phyloP scores from a whole-genome alignment of 2,113 vertebrate genomes.

The Sula dactylatra region DNA sequence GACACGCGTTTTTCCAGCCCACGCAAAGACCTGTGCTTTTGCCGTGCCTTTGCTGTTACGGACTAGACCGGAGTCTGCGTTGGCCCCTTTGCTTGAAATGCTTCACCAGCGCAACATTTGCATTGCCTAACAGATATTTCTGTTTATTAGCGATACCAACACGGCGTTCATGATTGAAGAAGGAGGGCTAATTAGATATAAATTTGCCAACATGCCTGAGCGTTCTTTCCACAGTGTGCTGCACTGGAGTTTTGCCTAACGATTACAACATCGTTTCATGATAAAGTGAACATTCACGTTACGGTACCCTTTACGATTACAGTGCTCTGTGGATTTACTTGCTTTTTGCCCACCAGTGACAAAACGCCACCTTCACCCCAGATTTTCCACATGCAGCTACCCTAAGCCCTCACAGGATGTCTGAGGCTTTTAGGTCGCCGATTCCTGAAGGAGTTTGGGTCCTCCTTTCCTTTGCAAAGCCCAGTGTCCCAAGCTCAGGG shows the following conservation, averaged over 20 bases:
- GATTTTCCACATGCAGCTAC: background rate
- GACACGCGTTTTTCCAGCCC: background rate
- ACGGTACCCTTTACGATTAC: background rate
- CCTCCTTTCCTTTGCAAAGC: background rate
- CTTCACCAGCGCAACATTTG: fast-evolving
- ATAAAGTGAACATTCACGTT: background rate
- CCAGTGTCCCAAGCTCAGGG: background rate
- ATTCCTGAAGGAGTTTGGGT: no score
- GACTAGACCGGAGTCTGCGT: background rate
- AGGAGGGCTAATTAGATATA: background rate
- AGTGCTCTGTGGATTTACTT: background rate
- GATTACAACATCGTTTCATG: background rate
- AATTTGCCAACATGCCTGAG: background rate
- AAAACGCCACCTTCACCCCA: background rate
- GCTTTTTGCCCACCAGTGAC: background rate
- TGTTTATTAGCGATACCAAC: background rate
- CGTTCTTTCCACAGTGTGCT: background rate
- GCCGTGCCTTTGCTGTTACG: background rate
- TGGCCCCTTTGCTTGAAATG: background rate
- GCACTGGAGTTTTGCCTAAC: background rate
- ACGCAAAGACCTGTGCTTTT: background rate
- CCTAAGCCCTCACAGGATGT: background rate
- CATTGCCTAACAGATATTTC: background rate
- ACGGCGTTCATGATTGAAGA: background rate
- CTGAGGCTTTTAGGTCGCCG: background rate